These are phyloP conservation scores for Halcyon badia DNA, from an alignment of 2,797 vertebrate genomes.

Conservation along the genomic window DNA sequence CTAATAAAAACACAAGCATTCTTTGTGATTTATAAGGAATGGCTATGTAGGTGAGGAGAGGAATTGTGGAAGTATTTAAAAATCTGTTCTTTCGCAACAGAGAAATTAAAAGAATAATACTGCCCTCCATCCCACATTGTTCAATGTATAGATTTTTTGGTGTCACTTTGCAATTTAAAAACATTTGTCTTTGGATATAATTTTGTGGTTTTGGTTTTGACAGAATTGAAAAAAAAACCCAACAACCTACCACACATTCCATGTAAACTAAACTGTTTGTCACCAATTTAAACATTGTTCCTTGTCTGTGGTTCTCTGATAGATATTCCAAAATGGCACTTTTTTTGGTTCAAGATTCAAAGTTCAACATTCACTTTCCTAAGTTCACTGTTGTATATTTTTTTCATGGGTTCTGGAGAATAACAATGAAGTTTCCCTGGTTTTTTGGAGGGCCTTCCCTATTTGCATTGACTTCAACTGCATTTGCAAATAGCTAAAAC, in stretches of 20 bases:
- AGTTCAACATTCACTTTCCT: neutral
- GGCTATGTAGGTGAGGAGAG: neutral
- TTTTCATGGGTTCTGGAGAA: neutral
- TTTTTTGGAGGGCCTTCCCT: neutral
- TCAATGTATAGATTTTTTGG: neutral
- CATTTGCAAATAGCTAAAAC: neutral
- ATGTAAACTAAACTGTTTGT: neutral
- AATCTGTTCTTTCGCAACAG: neutral
- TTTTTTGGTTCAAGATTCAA: neutral
- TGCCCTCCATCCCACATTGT: fast-evolving
- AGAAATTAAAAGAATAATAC: neutral
- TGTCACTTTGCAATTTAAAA: neutral
- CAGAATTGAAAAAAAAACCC: neutral
- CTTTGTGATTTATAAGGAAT: neutral
- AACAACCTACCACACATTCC: neutral
- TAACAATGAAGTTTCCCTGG: neutral
- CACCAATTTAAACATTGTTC: neutral
- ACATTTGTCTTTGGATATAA: neutral
- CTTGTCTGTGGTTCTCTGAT: neutral
- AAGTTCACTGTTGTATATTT: neutral
- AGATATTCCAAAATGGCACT: neutral
- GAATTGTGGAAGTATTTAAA: neutral
- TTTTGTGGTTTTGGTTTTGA: neutral
- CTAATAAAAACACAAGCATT: neutral
- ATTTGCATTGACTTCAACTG: neutral